Evolutionary conservation across 2,113 vertebrate species (phyloP), one percentile per base, ranked within the genome.

Genomic region (Oceanodroma tethys): DNA sequence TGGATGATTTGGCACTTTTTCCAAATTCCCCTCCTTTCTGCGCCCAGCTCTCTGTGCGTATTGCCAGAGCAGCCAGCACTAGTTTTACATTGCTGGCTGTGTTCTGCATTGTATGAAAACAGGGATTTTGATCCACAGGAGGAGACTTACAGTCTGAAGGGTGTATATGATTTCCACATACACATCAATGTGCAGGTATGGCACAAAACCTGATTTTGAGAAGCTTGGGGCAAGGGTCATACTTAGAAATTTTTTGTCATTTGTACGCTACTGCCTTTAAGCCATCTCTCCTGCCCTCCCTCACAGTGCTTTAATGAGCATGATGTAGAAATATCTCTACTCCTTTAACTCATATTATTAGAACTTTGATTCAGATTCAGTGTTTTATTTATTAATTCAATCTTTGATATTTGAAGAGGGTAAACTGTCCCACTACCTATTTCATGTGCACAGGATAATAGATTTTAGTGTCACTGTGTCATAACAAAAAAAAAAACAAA

Each of bases 31-130:
- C 56, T 91, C 30, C 79, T 59, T 82, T 80, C 78, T 93, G 73
- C 0, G 0, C 38, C 60, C 74, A 72, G 47, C 47, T 36, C 27
- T 52, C 78, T 70, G 0, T 34, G 55, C 2, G 1, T 11, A 5
- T 14, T 75, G 78, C 72, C 71, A 83, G 82, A 86, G 82, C 71
- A 92, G 62, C 25, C 82, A 81, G 79, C 5, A 1, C 23, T 53
- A 3, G 15, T 32, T 73, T 34, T 43, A 3, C 29, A 2, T 13
- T 68, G 36, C 60, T 3, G 7, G 66, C 60, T 63, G 26, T 70
- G 26, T n/a, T 90, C 73, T 74, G 72, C 22, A 9, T 12, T 63
- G 34, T 25, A 2, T 34, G 53, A 59, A 68, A 36, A 30, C 11
- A 29, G 43, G 17, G 26, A 11, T 1, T 25, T 80, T 48, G 29